Conservation (phyloP, 2,797 vertebrate species). For the Sebastes hubbsi region DNA sequence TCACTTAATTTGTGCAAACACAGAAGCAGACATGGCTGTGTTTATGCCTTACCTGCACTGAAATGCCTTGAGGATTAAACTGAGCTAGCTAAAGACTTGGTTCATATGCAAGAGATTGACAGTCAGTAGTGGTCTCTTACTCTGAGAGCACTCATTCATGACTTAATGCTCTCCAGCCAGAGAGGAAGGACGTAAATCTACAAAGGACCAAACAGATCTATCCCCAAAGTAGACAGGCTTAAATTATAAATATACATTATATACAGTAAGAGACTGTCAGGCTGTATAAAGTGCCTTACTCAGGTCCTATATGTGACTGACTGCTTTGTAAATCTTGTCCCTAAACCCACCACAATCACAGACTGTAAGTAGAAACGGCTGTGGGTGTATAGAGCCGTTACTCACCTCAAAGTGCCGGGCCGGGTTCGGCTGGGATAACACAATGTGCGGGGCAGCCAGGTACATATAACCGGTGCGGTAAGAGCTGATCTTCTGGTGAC, state of each 20-base stretch:
- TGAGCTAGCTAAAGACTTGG: constrained; percentile 53
- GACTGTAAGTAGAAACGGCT: constrained; percentile 3
- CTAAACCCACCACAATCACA: neutral
- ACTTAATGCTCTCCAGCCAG: constrained; percentile 53
- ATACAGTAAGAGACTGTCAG: constrained; percentile 62
- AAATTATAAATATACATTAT: constrained; percentile 31
- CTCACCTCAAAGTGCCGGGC: constrained; percentile 82
- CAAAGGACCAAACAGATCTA: constrained; percentile 57
- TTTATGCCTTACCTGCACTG: constrained; percentile 39
- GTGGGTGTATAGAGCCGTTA: constrained; percentile 15
- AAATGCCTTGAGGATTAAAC: constrained; percentile 58
- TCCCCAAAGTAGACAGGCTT: constrained; percentile 53
- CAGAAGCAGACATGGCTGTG: constrained; percentile 32
- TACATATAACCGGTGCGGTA: constrained; percentile 82
- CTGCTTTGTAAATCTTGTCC: constrained; percentile 19
- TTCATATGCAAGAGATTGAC: constrained; percentile 43
- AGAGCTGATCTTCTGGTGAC: constrained; percentile 63
- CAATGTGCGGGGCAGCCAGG: constrained; percentile 74
- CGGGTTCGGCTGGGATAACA: constrained; percentile 56
- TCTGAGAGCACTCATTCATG: constrained; percentile 68
- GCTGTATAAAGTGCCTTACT: constrained; percentile 27
- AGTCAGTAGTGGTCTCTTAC: constrained; percentile 22
- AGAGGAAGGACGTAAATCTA: constrained; percentile 49
- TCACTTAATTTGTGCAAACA: constrained; percentile 57
- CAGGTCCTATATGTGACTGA: constrained; percentile 22